These are phyloP conservation scores for Alloplasta piceator DNA, from an alignment of 2,888 invertebrate genomes.

Conservation along the genomic window DNA sequence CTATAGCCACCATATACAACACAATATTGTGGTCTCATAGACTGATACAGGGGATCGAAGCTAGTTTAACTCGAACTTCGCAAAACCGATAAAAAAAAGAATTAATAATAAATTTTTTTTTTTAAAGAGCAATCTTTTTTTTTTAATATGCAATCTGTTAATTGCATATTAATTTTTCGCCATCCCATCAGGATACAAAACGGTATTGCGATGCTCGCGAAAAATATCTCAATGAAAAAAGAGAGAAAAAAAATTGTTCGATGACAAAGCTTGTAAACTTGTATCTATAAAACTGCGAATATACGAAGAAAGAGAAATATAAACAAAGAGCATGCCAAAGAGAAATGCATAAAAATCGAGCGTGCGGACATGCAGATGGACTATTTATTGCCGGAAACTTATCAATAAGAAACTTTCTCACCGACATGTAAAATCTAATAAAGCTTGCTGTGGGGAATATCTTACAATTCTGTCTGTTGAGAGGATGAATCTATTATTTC, in stretches of 20 bases:
- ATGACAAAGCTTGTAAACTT: slow-evolving; percentile 48
- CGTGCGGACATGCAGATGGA: no score
- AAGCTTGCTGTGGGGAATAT: no score
- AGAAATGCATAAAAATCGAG: no score
- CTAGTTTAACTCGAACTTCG: slow-evolving; percentile 53
- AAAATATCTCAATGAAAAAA: slow-evolving; percentile 25
- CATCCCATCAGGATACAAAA: neutral
- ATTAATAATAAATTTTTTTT: no score
- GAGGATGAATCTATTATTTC: no score
- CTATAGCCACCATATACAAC: slow-evolving; percentile 84
- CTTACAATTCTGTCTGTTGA: no score
- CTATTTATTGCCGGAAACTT: no score
- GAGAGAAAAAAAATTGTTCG: slow-evolving; percentile 33
- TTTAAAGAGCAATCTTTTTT: neutral
- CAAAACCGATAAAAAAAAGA: slow-evolving; percentile 40
- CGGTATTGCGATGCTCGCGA: slow-evolving; percentile 59
- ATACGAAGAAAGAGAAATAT: slow-evolving; percentile 17
- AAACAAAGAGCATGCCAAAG: slow-evolving; percentile 25
- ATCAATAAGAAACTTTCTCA: no score
- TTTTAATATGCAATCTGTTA: no score
- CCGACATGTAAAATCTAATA: no score
- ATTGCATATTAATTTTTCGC: slow-evolving; percentile 6
- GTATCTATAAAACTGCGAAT: slow-evolving; percentile 23
- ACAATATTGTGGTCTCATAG: slow-evolving; percentile 82
- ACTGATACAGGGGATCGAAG: slow-evolving; percentile 68